Percentiles rank a stretch among this genome's conserved stretches.
phyloP scores from a whole-genome alignment of 2,888 invertebrate species.

The Cistogaster globosa region DNA sequence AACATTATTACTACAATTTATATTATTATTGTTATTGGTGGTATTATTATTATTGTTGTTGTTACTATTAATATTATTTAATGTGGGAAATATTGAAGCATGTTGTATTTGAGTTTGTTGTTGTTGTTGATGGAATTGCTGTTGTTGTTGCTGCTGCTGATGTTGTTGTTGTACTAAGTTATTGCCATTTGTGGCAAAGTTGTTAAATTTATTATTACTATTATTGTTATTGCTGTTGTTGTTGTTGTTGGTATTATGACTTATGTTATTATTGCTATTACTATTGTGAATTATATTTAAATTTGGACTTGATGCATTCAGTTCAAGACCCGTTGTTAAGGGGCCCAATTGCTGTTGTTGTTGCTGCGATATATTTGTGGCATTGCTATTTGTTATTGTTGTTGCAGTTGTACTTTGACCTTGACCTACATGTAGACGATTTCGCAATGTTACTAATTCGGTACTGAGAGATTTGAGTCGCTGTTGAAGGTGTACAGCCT shows the following conservation, averaged over 20 bases:
- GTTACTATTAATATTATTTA: conserved; percentile 62
- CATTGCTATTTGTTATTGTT: conserved; percentile 73
- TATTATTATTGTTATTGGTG: conserved; percentile 56
- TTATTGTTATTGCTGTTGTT: conserved; percentile 37
- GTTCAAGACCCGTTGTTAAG: conserved; percentile 72
- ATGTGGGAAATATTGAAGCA: conserved; percentile 69
- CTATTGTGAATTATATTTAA: conserved; percentile 70
- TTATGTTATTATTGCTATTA: conserved; percentile 65
- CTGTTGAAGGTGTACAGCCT: conserved; percentile 96
- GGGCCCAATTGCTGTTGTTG: conserved; percentile 73
- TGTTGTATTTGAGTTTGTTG: conserved; percentile 68
- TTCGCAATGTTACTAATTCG: conserved; percentile 95
- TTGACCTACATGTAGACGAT: conserved; percentile 92
- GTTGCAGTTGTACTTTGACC: conserved; percentile 77
- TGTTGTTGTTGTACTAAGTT: conserved; percentile 70
- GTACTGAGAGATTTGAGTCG: conserved; percentile 94
- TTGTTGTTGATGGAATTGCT: conserved; percentile 71
- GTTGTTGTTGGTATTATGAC: conserved; percentile 56
- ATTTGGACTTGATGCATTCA: conserved; percentile 80
- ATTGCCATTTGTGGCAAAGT: conserved; percentile 66
- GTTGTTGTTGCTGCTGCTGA: conserved; percentile 53
- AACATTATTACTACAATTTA: conserved; percentile 63
- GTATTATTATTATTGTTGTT: conserved; percentile 63
- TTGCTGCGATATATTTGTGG: conserved; percentile 71
- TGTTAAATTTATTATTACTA: conserved; percentile 60